Base-by-base conservation (phyloP, 1,140 invertebrate genomes). In the Cryptotermes secundus region DNA sequence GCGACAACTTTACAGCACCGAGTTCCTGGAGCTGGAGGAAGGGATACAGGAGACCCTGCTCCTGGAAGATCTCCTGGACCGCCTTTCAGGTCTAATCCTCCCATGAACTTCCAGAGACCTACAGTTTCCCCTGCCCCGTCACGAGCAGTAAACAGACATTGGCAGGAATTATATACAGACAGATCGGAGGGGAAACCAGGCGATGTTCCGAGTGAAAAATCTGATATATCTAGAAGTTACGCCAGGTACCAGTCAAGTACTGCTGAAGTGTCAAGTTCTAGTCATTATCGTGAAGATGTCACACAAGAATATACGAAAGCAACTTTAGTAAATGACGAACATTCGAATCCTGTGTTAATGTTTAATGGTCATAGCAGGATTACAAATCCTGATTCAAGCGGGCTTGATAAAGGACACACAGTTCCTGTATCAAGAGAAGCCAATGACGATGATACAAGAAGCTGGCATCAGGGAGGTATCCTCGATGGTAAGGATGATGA, bases 401-500 rank as follows among this genome's bases (percentile, higher is more conserved):
- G 19, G 14, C 6, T 7, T 72, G 59, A 72, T 72, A 31, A 31
- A 6, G 59, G 9, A 10, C n/a, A 72, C 14, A 72, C 59, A 31
- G 7, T n/a, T 12, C 59, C 59, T 72, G 0, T 72, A 7, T 31
- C n/a, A 10, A 72, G 59, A 26, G 7, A 31, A 31, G 31, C 59
- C 7, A 72, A 72, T 6, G n/a, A 72, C 9, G 26, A 72, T n/a
- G 6, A 72, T 14, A 31, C 26, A 3, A 72, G 14, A 31, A 72
- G 59, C 26, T 72, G 59, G 59, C 59, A 72, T 72, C 59, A 72
- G n/a, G 59, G 59, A 72, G n/a, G n/a, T n/a, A 72, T 72, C 14
- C 59, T 72, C 31, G 26, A n/a, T n/a, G 26, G 3, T 72, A 26
- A 9, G 59, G 59, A 72, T 31, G 26, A 72, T 14, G 59, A 72